Conservation (phyloP, 2,888 invertebrate species). For the Terebella lapidaria region DNA sequence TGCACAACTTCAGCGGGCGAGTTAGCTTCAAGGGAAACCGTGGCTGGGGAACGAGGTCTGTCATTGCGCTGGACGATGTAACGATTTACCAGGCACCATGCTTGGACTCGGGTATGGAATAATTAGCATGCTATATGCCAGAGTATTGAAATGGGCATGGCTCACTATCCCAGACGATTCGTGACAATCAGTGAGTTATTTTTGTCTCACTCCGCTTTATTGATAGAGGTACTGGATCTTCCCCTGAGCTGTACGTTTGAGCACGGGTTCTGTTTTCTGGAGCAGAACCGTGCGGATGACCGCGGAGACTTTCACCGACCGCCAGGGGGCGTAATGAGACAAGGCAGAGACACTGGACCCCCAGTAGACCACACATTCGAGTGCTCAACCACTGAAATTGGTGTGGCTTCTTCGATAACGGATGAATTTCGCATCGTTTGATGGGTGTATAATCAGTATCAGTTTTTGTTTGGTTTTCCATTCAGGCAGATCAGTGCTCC, state of each 20-base stretch:
- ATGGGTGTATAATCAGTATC: too few species aligned
- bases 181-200: too few species aligned
- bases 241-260: background rate
- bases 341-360: background rate
- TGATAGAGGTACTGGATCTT: background rate
- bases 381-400: too few species aligned
- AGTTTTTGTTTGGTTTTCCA: too few species aligned
- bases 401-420: too few species aligned
- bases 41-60: background rate
- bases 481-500: background rate
- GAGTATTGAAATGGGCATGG: too few species aligned
- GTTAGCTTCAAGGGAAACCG: background rate
- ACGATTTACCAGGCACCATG: background rate
- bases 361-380: background rate
- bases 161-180: too few species aligned
- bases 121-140: too few species aligned
- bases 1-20: background rate
- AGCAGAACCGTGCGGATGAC: background rate
- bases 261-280: background rate
- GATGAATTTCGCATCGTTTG: too few species aligned
- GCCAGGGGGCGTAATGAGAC: background rate
- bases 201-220: too few species aligned
- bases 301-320: background rate
- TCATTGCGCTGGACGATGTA: background rate
- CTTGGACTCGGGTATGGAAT: background rate